Base-by-base conservation (phyloP, 2,888 invertebrate species). In the Pocota personata region DNA sequence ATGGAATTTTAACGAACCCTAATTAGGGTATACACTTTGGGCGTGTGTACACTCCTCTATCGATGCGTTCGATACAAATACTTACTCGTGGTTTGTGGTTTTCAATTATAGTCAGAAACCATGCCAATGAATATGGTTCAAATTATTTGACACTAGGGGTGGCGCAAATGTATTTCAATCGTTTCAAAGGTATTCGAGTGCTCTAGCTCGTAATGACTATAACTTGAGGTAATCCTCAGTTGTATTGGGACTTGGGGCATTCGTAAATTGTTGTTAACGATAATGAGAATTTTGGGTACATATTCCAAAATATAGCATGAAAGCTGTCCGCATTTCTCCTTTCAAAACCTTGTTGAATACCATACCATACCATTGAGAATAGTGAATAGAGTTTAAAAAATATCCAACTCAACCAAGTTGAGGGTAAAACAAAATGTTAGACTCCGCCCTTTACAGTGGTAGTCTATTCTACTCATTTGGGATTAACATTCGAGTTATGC, bases 1-100 rank as follows among this genome's bases (percentile, higher is more conserved):
- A 60, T 48, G 48, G 16, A 48, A 14, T 27, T 72, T 37, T 58
- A 60, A 60, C 60, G 50, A 72, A 72, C 35, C 60, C 37, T 72
- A 60, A 60, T 72, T 72, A 72, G 24, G 35, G 50, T 12, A n/a
- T 10, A 27, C 30, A 7, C 5, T 30, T 1, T 19, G 21, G 37
- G 6, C 16, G n/a, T n/a, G n/a, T n/a, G n/a, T n/a, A n/a, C n/a
- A n/a, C n/a, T n/a, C n/a, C n/a, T n/a, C 2, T 19, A 46, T 46
- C 19, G 46, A 46, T 19, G 46, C 14, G 12, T 40, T 48, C 12
- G 48, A 40, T 40, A 40, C 1, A 14, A 6, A 14, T 40, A 6
- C 40, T 6, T 40, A 14, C 1, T 6, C 40, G 5, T 48, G n/a
- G 19, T 10, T 52, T 67, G 52, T 37, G 50, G 50, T 37, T 67